Base-by-base conservation (phyloP, 2,888 invertebrate genomes). In the Pecten maximus region DNA sequence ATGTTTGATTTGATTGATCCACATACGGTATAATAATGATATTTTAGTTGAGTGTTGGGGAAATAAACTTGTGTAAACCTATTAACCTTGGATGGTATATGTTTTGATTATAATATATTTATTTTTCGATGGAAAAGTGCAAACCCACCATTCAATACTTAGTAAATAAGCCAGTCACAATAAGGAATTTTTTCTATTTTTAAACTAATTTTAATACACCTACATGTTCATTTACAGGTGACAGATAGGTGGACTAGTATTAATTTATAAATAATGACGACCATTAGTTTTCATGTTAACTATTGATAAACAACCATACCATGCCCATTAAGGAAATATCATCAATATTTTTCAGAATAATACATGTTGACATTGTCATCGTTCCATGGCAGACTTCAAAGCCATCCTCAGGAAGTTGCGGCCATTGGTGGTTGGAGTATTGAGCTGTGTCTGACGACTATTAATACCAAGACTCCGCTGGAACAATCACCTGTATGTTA, bases 301-400 rank as follows among this genome's bases (percentile, higher is more conserved):
- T n/a, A 28, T 35, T 74, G 74, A 74, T 74, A 28, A 10, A 74
- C 15, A 35, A 28, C 74, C 74, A 74, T 74, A 74, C 35, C 4
- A 35, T 2, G 2, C 8, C 74, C 74, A 28, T 35, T 74, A 23
- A 35, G 12, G 35, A 74, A 28, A 74, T 74, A 35, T 74, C 15
- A 74, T 74, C 35, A 74, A 74, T 74, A 74, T 74, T 74, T 74
- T 74, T 28, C 74, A 74, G 74, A 74, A 74, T 74, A 74, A 74
- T 35, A 74, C 74, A 74, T 35, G 74, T 74, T 74, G 74, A 74
- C 74, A 74, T 74, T 74, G 28, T 74, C 35, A 35, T 74, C 35
- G 8, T 74, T 74, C 74, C 35, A 35, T 35, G 35, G 74, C 28
- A 8, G 35, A 74, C 74, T 74, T 74, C 74, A 74, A 74, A 74